phyloP scores from a whole-genome alignment of 2,888 invertebrate species.

The Drosophila kuntzei region DNA sequence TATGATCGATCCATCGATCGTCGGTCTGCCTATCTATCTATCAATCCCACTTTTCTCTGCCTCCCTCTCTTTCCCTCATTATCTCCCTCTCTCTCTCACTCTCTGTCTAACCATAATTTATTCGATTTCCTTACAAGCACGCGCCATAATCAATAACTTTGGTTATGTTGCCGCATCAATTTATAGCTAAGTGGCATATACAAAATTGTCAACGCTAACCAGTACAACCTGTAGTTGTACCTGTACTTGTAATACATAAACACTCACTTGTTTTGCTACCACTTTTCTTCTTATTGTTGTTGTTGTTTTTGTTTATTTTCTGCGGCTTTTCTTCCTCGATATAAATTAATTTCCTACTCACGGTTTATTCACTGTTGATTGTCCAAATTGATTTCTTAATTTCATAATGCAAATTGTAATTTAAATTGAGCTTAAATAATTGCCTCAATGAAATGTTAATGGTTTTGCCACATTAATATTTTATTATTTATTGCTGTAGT shows the following conservation, averaged over 20 bases:
- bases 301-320: background rate
- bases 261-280: background rate
- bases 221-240: constrained; percentile 54
- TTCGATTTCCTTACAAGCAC: constrained; percentile 75
- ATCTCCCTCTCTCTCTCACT: background rate
- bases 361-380: constrained; percentile 35
- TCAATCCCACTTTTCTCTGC: background rate
- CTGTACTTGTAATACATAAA: background rate
- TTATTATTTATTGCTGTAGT: background rate
- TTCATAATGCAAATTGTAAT: constrained; percentile 25
- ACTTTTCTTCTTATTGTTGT: background rate
- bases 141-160: constrained; percentile 60
- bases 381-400: constrained; percentile 48
- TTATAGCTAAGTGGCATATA: constrained; percentile 50
- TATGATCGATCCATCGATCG: constrained; percentile 16
- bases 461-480: background rate
- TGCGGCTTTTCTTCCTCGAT: background rate
- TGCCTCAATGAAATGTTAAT: constrained; percentile 22
- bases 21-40: background rate
- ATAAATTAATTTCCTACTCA: constrained; percentile 47
- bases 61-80: background rate
- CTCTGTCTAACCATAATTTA: constrained; percentile 49
- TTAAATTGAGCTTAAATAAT: constrained; percentile 11
- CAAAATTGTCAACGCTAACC: constrained; percentile 68
- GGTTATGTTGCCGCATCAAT: constrained; percentile 54